Base-by-base conservation (phyloP, 2,888 invertebrate species). In the Latheticus oryzae region DNA sequence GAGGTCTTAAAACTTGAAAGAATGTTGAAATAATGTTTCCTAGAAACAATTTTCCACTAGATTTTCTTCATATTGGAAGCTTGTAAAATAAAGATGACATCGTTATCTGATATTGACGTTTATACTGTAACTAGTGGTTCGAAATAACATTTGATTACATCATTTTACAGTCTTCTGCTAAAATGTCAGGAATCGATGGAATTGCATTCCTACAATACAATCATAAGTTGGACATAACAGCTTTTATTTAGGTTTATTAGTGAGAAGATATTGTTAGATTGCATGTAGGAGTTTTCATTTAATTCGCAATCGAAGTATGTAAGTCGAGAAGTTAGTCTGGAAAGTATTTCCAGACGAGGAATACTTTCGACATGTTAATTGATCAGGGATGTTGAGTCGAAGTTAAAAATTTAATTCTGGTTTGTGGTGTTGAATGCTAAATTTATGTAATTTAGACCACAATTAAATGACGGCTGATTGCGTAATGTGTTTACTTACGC, bases 31-130 rank as follows among this genome's bases (percentile, higher is more conserved):
- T 60, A 63, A 58, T 60, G 58, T 56, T 63, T 61, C 56, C 60
- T 30, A 50, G 56, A 60, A 65, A 63, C 63, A 62, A 65, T 66
- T 66, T 66, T 66, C 66, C 66, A 65, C 53, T 65, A 66, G 64
- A 65, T 67, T 64, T 66, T 67, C 62, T 56, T 58, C 56, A 63
- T 65, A 66, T 62, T 64, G 60, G 56, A 60, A 64, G 58, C 62
- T 51, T 62, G 60, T 64, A 60, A 66, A 65, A 60, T 61, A 61
- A 50, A 60, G 58, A 63, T 60, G 64, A 63, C 58, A 61, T 62
- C 59, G 60, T 65, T 65, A 65, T 53, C 35, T 43, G 21, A 50
- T 23, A 37, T 52, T 32, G 52, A 52, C 50, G 28, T 50, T 37
- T 50, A 50, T 50, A 17, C 28, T 15, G 11, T 42, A 30, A 51